These are phyloP conservation scores for Passer montanus DNA, from an alignment of 2,113 vertebrate genomes.

Conservation along the genomic window DNA sequence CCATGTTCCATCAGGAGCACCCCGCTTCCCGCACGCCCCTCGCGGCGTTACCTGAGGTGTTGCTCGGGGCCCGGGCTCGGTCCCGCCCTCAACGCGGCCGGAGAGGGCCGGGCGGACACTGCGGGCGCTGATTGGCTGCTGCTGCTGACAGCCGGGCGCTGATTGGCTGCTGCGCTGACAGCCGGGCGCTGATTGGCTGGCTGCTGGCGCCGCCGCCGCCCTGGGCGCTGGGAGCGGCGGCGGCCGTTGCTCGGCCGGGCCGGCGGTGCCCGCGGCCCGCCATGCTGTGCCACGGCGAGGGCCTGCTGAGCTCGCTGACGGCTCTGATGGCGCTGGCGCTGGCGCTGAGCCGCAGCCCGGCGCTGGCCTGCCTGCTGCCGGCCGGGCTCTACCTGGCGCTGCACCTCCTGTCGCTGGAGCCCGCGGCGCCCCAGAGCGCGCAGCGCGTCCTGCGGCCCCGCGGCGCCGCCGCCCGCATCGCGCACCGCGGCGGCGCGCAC, in stretches of 20 bases:
- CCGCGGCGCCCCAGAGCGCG: constrained; percentile 71
- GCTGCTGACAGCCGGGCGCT: rapidly evolving
- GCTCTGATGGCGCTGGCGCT: constrained; percentile 75
- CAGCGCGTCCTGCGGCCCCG: constrained; percentile 81
- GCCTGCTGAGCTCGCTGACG: constrained; percentile 76
- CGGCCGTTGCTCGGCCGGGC: too few species aligned
- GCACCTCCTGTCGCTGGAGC: constrained; percentile 81
- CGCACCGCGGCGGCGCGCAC: constrained; percentile 89
- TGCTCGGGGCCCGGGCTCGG: too few species aligned
- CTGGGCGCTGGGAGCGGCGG: not conserved
- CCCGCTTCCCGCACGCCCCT: rapidly evolving
- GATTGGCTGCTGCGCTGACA: rapidly evolving
- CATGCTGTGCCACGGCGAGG: constrained; percentile 80
- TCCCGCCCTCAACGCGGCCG: not conserved
- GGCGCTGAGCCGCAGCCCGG: constrained; percentile 79
- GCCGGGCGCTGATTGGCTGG: not conserved
- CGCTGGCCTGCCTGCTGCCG: constrained; percentile 75
- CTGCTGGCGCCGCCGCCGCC: rapidly evolving
- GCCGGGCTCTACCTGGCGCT: constrained; percentile 81
- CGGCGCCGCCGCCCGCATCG: constrained; percentile 76
- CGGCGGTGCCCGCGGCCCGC: not conserved
- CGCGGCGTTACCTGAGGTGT: not conserved
- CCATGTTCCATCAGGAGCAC: not conserved
- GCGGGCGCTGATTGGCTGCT: not conserved
- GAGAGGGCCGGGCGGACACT: not conserved